Evolutionary conservation across 2,888 invertebrate species (phyloP).

Genomic region (Polia nebulosa): DNA sequence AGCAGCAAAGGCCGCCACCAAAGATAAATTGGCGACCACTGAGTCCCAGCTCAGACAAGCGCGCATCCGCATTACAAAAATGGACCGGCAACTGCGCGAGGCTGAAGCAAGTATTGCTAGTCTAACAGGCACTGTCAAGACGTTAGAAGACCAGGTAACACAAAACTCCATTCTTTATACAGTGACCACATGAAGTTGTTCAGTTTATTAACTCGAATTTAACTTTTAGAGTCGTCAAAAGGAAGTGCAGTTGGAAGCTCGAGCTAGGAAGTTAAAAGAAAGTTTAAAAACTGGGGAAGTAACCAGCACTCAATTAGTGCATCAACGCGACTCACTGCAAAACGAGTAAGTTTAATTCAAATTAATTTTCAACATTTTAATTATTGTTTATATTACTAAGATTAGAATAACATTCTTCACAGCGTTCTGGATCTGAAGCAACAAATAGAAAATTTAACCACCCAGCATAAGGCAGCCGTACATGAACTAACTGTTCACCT

Average conservation of each 20-base stretch:
- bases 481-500: constrained; percentile 79
- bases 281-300: constrained; percentile 86
- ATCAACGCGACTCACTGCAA: constrained; percentile 82
- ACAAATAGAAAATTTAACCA: constrained; percentile 77
- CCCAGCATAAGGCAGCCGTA: constrained; percentile 76
- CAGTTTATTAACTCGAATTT: constrained; percentile 5
- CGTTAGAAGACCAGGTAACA: constrained; percentile 85
- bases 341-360: constrained; percentile 76
- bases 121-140: constrained; percentile 84
- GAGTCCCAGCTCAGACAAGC: constrained; percentile 83
- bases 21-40: constrained; percentile 80
- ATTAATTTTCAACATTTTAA: background rate
- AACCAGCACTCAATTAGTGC: constrained; percentile 79
- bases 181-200: background rate
- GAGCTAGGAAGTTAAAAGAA: constrained; percentile 86
- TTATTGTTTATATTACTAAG: too few relatives aligned
- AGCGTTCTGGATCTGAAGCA: constrained; percentile 82
- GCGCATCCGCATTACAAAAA: constrained; percentile 81
- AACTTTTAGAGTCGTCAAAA: constrained; percentile 82
- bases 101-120: constrained; percentile 85
- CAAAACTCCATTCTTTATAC: background rate
- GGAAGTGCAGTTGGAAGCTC: constrained; percentile 85
- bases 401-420: constrained; percentile 36
- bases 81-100: constrained; percentile 87
- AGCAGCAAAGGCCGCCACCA: constrained; percentile 71